Conservation (phyloP, 2,797 vertebrate species). For the Alca torda region DNA sequence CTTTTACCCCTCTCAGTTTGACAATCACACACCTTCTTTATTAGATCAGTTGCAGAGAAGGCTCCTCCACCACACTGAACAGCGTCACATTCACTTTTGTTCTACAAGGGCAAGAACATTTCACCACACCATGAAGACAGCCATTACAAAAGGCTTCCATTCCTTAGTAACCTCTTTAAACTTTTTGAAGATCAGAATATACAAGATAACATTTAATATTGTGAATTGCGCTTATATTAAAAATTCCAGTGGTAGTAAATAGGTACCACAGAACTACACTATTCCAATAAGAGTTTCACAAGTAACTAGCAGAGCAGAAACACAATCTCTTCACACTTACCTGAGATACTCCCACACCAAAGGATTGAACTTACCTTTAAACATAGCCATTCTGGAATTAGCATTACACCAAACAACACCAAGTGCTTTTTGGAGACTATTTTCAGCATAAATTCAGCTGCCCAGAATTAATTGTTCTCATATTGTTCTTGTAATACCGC, state of each 20-base stretch:
- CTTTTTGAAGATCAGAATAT: neutral
- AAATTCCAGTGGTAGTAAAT: neutral
- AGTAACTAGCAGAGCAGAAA: neutral
- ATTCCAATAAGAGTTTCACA: neutral
- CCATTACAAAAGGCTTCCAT: neutral
- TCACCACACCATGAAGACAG: neutral
- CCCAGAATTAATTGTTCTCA: neutral
- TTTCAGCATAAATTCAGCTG: neutral
- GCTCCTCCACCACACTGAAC: neutral
- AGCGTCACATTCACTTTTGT: neutral
- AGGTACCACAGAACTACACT: neutral
- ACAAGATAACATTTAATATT: neutral
- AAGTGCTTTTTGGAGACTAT: neutral
- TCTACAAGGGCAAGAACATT: neutral
- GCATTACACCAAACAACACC: neutral
- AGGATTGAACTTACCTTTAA: neutral
- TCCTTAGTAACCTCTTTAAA: neutral
- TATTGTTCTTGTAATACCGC: neutral
- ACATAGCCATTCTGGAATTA: neutral
- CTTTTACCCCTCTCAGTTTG: neutral
- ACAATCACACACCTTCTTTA: neutral
- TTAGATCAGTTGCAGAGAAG: neutral
- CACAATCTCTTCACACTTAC: neutral
- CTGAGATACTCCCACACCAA: neutral
- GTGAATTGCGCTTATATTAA: neutral